Conservation (phyloP, 2,113 vertebrate genomes). For the Ancistrus triradiatus region DNA sequence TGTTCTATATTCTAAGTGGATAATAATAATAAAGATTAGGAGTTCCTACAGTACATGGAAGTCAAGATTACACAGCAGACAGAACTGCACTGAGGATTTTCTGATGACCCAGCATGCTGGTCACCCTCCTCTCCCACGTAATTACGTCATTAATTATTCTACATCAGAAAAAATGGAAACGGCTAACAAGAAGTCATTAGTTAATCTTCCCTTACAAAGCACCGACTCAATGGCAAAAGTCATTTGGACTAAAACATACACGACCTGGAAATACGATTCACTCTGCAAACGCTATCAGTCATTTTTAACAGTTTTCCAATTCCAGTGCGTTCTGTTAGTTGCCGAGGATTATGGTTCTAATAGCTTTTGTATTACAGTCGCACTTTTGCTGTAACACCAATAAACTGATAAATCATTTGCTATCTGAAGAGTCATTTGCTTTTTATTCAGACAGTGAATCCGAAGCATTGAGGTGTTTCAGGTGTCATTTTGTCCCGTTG, state of each 20-base stretch:
- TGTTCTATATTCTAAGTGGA: too few species aligned
- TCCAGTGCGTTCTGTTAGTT: constrained; percentile 1
- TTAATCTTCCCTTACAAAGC: constrained; percentile 61
- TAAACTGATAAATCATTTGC: background rate
- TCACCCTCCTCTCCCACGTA: constrained; percentile 44
- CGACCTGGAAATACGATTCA: constrained; percentile 20
- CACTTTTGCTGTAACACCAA: background rate
- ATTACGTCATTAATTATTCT: constrained; percentile 69
- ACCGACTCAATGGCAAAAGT: constrained; percentile 57
- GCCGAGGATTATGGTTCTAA: background rate
- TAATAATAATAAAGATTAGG: background rate
- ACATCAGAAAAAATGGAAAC: constrained; percentile 49
- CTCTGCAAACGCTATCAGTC: constrained; percentile 20
- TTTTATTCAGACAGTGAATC: too few species aligned
- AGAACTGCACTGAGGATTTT: too few species aligned
- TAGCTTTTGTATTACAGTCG: background rate
- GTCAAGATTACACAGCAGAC: background rate
- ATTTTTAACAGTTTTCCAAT: constrained; percentile 35
- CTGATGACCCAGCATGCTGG: constrained; percentile 56
- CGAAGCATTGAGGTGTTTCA: too few species aligned
- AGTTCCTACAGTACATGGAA: background rate
- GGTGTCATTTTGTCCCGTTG: too few species aligned
- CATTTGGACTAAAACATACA: constrained; percentile 54
- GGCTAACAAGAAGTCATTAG: constrained; percentile 65
- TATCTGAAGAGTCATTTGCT: too few species aligned